Evolutionary conservation across 1,140 invertebrate genomes (phyloP).

Genomic region (Heliothis virescens): DNA sequence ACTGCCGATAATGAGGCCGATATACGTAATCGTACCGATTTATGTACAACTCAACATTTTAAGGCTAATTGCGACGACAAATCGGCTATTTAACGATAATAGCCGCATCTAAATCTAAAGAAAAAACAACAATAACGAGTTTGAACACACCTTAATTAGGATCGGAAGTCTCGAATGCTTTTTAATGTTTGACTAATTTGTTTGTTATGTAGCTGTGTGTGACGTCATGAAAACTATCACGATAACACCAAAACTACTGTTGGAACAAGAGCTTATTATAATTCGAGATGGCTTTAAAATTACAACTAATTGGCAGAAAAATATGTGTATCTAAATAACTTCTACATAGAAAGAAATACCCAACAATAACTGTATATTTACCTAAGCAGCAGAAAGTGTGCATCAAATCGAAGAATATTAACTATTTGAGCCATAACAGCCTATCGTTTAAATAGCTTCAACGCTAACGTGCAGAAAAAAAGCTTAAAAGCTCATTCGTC

Average conservation of each 20-base stretch:
- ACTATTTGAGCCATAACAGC: not conserved
- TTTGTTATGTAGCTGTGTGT: constrained; percentile 61
- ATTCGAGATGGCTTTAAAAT: constrained; percentile 62
- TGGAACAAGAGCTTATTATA: constrained; percentile 55
- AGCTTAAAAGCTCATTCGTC: constrained; percentile 58
- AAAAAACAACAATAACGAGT: constrained; percentile 67
- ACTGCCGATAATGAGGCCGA: constrained; percentile 55
- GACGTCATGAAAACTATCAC: constrained; percentile 45
- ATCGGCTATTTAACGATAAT: constrained; percentile 76
- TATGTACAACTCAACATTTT: constrained; percentile 68
- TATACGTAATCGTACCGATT: constrained; percentile 63
- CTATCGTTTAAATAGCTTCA: constrained; percentile 14
- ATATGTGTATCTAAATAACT: constrained; percentile 26
- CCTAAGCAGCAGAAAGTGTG: not conserved
- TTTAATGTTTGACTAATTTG: constrained; percentile 81
- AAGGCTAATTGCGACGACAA: constrained; percentile 74
- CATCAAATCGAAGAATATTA: not conserved
- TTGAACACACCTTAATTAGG: constrained; percentile 74
- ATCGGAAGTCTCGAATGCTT: constrained; percentile 74
- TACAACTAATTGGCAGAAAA: constrained; percentile 56
- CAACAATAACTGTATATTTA: not conserved
- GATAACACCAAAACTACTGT: constrained; percentile 49
- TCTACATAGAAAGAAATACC: not conserved
- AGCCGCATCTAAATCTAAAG: constrained; percentile 70
- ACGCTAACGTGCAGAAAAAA: constrained; percentile 20